A percentile compares a stretch with the other conserved stretches of the same genome.
phyloP scores from a whole-genome alignment of 2,797 vertebrate genomes.

The Lophius americanus region DNA sequence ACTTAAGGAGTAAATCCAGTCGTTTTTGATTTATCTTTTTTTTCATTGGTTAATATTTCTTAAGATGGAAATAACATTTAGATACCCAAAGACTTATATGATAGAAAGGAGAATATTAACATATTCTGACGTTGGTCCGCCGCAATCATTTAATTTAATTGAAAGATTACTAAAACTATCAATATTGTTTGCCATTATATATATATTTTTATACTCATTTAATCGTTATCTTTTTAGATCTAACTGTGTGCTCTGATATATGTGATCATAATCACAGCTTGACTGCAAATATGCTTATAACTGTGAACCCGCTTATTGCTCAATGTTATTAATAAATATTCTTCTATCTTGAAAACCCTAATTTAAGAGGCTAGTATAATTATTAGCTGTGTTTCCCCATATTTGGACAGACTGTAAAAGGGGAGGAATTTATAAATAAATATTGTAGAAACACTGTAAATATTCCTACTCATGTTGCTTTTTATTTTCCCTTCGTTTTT shows the following conservation, averaged over 20 bases:
- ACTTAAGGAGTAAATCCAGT: not conserved
- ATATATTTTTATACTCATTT: not conserved
- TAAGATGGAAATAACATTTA: not conserved
- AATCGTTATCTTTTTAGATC: not conserved
- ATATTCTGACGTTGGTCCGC: not conserved
- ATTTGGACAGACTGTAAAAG: not conserved
- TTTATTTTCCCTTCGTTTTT: not conserved
- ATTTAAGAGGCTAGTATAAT: not conserved
- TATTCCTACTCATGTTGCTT: not conserved
- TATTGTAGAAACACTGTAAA: not conserved
- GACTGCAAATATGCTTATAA: conserved; percentile 1
- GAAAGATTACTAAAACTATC: not conserved
- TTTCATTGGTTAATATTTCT: not conserved
- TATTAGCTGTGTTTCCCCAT: not conserved
- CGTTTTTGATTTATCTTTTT: not conserved
- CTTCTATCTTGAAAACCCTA: not conserved
- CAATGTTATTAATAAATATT: conserved; percentile 1
- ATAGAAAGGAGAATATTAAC: not conserved
- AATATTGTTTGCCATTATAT: not conserved
- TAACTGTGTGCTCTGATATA: not conserved
- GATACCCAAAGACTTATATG: not conserved
- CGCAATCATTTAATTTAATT: not conserved
- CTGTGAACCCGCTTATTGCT: conserved; percentile 9
- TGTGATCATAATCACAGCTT: not conserved
- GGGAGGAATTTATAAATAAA: not conserved